Conservation (phyloP, 1,140 invertebrate genomes). For the Temnothorax nylanderi region DNA sequence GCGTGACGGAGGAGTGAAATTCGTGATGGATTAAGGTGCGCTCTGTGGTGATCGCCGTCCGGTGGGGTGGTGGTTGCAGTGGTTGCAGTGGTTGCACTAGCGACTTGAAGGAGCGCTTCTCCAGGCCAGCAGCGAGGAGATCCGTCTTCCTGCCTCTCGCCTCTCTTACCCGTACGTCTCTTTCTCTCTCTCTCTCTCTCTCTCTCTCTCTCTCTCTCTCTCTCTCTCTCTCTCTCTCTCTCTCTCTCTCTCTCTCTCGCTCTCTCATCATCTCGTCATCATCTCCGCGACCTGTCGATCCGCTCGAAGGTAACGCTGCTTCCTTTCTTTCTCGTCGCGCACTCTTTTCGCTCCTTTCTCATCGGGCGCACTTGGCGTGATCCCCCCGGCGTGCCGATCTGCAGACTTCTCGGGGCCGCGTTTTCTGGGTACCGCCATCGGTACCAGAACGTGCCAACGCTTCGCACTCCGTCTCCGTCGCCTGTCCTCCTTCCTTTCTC, state of each 20-base stretch:
- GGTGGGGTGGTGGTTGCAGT: background rate
- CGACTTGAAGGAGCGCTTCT: slow-evolving; percentile 16
- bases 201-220: background rate
- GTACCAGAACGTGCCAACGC: slow-evolving; percentile 42
- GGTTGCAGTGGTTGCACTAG: background rate
- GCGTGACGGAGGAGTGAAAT: slow-evolving; percentile 7
- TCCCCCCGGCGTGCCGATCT: slow-evolving; percentile 1
- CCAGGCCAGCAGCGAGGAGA: background rate
- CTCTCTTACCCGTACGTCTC: background rate
- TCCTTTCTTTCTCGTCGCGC: slow-evolving; percentile 3
- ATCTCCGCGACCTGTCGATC: slow-evolving; percentile 20
- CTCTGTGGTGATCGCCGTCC: background rate
- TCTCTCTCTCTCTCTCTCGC: background rate
- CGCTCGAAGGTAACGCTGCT: slow-evolving; percentile 33
- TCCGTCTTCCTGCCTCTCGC: background rate
- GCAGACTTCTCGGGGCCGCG: background rate
- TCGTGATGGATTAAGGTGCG: slow-evolving; percentile 35
- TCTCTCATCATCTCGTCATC: background rate
- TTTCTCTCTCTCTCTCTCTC: background rate
- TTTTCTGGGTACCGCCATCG: slow-evolving; percentile 10
- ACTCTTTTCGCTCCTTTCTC: slow-evolving; percentile 41
- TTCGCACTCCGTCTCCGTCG: background rate
- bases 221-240: background rate
- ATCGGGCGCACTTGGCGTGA: background rate
- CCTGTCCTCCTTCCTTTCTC: slow-evolving; percentile 17